These are phyloP conservation scores for Bubo blakistoni DNA, from an alignment of 2,113 vertebrate species.

Conservation along the genomic window DNA sequence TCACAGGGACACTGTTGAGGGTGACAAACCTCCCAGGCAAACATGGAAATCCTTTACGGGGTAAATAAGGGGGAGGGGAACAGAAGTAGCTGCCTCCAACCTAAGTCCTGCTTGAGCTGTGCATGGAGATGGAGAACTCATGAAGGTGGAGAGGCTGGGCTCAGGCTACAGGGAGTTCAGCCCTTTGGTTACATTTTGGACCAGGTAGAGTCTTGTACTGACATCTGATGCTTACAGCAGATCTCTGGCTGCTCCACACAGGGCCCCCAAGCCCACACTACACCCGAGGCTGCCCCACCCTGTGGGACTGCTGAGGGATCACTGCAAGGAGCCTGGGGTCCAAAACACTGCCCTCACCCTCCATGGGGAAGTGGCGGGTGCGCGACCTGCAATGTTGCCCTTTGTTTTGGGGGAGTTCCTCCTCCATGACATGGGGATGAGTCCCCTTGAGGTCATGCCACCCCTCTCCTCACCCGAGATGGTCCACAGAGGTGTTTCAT, in stretches of 20 bases:
- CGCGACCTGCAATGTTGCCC: accelerated
- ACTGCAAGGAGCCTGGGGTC: not conserved
- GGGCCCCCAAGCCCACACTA: not conserved
- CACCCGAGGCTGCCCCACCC: not conserved
- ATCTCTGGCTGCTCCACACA: not conserved
- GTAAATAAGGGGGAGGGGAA: not conserved
- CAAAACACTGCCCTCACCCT: not conserved
- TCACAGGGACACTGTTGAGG: not conserved
- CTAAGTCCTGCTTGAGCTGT: not conserved
- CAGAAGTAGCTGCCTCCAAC: not conserved
- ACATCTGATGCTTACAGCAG: not conserved
- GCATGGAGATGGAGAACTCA: not conserved
- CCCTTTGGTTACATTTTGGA: not conserved
- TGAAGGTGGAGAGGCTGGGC: not conserved
- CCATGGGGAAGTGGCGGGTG: accelerated
- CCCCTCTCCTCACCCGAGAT: not conserved
- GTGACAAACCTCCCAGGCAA: not conserved
- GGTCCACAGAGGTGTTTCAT: not conserved
- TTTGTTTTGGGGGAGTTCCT: not conserved
- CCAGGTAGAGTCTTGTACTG: not conserved
- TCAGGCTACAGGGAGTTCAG: not conserved
- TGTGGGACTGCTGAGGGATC: not conserved
- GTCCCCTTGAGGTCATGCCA: not conserved
- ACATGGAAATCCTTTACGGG: not conserved
- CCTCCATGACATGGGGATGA: not conserved